Base-by-base conservation (phyloP, 2,113 vertebrate species). In the Pimephales promelas region DNA sequence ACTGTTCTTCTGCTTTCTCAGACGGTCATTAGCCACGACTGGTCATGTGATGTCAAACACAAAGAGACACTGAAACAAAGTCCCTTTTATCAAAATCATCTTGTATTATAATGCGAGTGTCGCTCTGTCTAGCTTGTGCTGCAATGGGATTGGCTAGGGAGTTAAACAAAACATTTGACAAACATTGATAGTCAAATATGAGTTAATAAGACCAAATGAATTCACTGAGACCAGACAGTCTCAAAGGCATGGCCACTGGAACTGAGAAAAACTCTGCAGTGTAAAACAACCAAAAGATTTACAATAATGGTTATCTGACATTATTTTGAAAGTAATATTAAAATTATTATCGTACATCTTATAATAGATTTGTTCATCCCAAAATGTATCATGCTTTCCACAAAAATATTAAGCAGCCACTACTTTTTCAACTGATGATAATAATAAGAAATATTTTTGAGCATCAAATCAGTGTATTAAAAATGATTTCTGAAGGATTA, bases 141-240 rank as follows among this genome's bases (percentile, higher is more conserved):
- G 14, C 5, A 78, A 9, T 72, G n/a, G 18, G 7, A 45, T 16
- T 18, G 7, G 14, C 5, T 66, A 8, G 6, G 7, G 16, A 66
- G 8, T 16, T 6, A 28, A 47, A 26, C 5, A 49, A 45, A 54
- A 54, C 0, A 0, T 75, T 52, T 26, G 47, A 75, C 26, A 22
- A 75, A 75, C 16, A 73, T 13, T 73, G 43, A 24, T 47, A 72
- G 70, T 49, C 43, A 49, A 14, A 49, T 49, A 49, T 49, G 61
- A 28, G 62, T 36, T 16, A 36, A 66, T 34, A 66, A 10, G 62
- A 34, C 3, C 64, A 40, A 34, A 36, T 10, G 34, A 68, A 45
- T 71, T 22, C 20, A 71, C 36, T 6, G 68, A 71, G 68, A 45
- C 22, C 13, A 71, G 45, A 45, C 40, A n/a, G 66, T 70, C 34